phyloP scores from a whole-genome alignment of 35 echinoderm and acorn worm species.

The Strongylocentrotus purpuratus region DNA sequence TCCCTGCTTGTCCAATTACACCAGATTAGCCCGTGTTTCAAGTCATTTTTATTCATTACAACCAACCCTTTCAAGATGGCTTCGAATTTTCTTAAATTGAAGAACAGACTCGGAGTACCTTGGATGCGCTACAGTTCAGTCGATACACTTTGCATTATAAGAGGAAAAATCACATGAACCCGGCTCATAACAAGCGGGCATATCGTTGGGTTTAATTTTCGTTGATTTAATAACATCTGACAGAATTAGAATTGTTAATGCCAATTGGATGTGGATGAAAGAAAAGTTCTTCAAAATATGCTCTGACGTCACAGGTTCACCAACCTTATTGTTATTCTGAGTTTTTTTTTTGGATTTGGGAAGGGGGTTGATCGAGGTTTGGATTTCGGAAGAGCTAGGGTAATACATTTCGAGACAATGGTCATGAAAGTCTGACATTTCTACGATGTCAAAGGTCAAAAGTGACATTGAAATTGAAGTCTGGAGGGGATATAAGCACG shows the following conservation, averaged over 20 bases:
- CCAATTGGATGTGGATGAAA: background rate
- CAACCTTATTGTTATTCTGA: background rate
- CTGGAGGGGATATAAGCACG: background rate
- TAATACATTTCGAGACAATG: background rate
- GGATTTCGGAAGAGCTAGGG: no score
- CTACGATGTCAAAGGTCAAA: background rate
- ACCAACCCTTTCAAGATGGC: background rate
- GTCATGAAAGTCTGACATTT: background rate
- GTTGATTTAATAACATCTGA: background rate
- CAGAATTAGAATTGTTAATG: slow-evolving; percentile 6
- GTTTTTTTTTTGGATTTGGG: no score
- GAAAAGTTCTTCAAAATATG: background rate
- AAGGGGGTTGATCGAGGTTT: no score
- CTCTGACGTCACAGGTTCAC: background rate
- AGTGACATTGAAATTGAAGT: background rate
- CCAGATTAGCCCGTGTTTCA: background rate
- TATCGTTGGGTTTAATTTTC: background rate
- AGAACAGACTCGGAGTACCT: background rate
- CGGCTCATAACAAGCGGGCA: background rate
- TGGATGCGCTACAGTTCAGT: background rate
- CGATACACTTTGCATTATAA: background rate
- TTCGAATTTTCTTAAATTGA: background rate
- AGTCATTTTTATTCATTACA: slow-evolving; percentile 13
- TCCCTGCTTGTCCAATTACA: background rate
- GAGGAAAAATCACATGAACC: background rate